Percentiles rank a stretch among this genome's conserved stretches.
These are phyloP conservation scores for Cryptophagus acutangulus DNA, from an alignment of 2,888 invertebrate species.

Conservation along the genomic window DNA sequence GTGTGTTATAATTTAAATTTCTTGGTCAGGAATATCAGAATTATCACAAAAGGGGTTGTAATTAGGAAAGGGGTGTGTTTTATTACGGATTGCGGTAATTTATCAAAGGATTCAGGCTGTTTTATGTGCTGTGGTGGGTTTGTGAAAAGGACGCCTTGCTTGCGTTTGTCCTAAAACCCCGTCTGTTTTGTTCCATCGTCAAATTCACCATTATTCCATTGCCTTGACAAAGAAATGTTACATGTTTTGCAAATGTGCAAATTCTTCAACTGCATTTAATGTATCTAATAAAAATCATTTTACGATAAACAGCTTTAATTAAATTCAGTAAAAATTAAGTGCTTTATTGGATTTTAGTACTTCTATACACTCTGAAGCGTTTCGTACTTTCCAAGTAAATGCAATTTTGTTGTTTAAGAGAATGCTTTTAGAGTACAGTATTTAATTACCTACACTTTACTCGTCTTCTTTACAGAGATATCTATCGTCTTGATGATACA, in stretches of 20 bases:
- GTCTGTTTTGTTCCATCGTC: background rate
- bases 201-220: background rate
- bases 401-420: constrained; percentile 19
- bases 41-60: constrained; percentile 24
- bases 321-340: background rate
- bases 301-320: background rate
- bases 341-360: no score
- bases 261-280: constrained; percentile 5
- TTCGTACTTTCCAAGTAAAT: constrained; percentile 11
- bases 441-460: constrained; percentile 19
- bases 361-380: constrained; percentile 8
- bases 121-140: constrained; percentile 6
- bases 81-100: constrained; percentile 16
- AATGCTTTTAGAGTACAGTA: constrained; percentile 18
- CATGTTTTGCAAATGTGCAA: no score
- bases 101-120: constrained; percentile 10
- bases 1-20: background rate
- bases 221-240: background rate
- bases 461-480: no score
- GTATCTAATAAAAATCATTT: background rate
- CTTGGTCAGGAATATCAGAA: constrained; percentile 9
- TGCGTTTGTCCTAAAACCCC: constrained; percentile 7
- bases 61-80: constrained; percentile 25
- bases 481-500: no score
- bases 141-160: constrained; percentile 4